phyloP scores from a whole-genome alignment of 2,797 vertebrate species.

The Tolypeutes matacus region DNA sequence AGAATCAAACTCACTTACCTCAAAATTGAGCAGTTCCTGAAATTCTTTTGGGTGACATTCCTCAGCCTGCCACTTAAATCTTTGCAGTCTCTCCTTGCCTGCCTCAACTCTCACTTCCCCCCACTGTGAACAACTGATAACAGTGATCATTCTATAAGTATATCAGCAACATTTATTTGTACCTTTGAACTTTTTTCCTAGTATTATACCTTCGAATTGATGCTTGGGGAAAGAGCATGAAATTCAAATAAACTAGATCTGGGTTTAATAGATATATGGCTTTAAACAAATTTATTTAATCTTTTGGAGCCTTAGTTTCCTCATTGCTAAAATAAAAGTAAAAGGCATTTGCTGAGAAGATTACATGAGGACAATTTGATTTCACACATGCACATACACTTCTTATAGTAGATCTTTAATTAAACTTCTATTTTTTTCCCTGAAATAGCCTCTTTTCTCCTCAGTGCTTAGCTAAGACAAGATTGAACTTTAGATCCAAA shows the following conservation, averaged over 20 bases:
- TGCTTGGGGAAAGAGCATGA: neutral
- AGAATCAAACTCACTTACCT: neutral
- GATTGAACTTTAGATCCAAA: neutral
- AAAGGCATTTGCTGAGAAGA: constrained; percentile 2
- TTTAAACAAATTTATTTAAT: neutral
- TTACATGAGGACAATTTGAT: constrained; percentile 44
- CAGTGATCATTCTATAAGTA: neutral
- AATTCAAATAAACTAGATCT: constrained; percentile 5
- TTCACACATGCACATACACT: neutral
- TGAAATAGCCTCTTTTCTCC: neutral
- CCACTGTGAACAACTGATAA: neutral
- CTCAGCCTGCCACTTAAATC: neutral
- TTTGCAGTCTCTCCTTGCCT: neutral
- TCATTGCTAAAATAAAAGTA: constrained; percentile 48
- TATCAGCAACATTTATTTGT: neutral
- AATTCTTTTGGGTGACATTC: neutral
- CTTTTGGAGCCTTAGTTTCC: neutral
- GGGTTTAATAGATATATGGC: neutral
- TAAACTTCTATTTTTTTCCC: neutral
- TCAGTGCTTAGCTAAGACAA: constrained; percentile 13
- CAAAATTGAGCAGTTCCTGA: neutral
- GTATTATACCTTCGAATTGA: neutral
- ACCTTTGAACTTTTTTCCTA: neutral
- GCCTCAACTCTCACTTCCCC: neutral
- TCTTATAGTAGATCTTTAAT: neutral